A percentile compares a stretch with the other conserved stretches of the same genome.
Evolutionary conservation across 2,888 invertebrate genomes (phyloP).

Genomic region (Lasioglossum leucozonium): DNA sequence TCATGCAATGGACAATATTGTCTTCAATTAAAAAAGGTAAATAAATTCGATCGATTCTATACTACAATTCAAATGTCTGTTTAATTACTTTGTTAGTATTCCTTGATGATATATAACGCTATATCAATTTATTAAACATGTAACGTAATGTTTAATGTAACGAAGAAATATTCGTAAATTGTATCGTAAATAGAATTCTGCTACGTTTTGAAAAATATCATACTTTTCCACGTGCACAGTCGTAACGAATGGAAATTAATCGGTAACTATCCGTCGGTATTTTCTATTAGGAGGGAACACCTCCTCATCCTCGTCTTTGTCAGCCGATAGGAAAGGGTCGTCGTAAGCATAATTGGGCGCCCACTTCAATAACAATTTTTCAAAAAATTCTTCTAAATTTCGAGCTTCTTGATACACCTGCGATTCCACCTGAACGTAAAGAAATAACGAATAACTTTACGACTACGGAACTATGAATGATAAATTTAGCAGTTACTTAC

Average conservation of each 20-base stretch:
- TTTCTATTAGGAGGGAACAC: conserved; percentile 86
- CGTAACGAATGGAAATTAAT: conserved; percentile 73
- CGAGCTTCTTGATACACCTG: conserved; percentile 92
- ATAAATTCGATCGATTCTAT: conserved; percentile 18
- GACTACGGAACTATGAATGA: background rate
- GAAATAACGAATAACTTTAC: background rate
- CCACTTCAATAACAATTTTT: conserved; percentile 92
- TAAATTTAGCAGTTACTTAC: conserved; percentile 85
- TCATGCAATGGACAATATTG: conserved; percentile 34
- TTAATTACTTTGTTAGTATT: conserved; percentile 28
- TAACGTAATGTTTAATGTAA: conserved; percentile 36
- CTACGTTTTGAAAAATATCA: conserved; percentile 44
- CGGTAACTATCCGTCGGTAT: conserved; percentile 85
- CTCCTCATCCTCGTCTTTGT: conserved; percentile 85
- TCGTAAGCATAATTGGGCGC: conserved; percentile 90
- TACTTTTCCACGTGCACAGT: conserved; percentile 31
- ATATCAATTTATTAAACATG: conserved; percentile 41
- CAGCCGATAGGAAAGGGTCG: conserved; percentile 82
- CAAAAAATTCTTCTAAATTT: conserved; percentile 94
- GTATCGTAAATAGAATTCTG: conserved; percentile 41
- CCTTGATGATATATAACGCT: conserved; percentile 29
- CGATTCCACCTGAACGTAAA: conserved; percentile 88
- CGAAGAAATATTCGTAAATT: conserved; percentile 22
- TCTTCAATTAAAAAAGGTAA: conserved; percentile 27
- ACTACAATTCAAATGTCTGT: conserved; percentile 35